Conservation (phyloP, 2,113 vertebrate species). For the Stigmatopora argus region DNA sequence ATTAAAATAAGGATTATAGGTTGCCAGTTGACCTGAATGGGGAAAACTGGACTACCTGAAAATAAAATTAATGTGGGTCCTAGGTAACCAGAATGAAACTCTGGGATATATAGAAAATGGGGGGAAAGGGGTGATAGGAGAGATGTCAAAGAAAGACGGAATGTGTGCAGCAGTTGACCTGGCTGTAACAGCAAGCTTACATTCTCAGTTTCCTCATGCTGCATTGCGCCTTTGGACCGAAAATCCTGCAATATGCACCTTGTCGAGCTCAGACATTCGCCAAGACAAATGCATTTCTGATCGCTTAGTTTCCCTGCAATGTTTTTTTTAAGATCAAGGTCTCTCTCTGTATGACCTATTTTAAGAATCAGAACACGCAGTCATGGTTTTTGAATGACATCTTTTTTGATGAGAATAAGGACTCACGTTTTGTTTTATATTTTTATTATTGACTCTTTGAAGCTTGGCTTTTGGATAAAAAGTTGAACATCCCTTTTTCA, state of each 20-base stretch:
- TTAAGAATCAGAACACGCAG: conserved; percentile 9
- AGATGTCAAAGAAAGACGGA: not conserved
- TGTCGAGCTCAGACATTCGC: conserved; percentile 16
- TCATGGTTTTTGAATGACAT: too few species aligned
- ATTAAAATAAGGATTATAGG: conserved; percentile 5
- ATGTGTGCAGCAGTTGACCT: conserved; percentile 17
- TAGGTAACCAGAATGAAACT: not conserved
- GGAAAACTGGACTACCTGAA: conserved; percentile 2
- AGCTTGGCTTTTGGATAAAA: too few species aligned
- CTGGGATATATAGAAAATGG: conserved; percentile 6
- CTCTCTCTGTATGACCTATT: conserved; percentile 22
- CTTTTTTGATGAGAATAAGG: too few species aligned
- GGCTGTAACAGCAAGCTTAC: conserved; percentile 22
- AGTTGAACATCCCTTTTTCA: too few species aligned
- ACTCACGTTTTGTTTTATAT: too few species aligned
- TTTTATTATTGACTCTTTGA: too few species aligned
- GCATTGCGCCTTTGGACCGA: conserved; percentile 23
- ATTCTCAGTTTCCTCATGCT: conserved; percentile 29
- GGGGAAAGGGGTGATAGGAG: not conserved
- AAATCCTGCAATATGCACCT: conserved; percentile 23
- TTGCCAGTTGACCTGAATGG: conserved; percentile 3
- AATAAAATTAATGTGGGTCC: not conserved
- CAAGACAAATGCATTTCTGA: conserved; percentile 19
- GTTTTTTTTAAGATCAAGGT: conserved; percentile 39
- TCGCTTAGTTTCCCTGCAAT: conserved; percentile 25